Conservation (phyloP, 2,888 invertebrate species). For the Ornithoptera priamus region DNA sequence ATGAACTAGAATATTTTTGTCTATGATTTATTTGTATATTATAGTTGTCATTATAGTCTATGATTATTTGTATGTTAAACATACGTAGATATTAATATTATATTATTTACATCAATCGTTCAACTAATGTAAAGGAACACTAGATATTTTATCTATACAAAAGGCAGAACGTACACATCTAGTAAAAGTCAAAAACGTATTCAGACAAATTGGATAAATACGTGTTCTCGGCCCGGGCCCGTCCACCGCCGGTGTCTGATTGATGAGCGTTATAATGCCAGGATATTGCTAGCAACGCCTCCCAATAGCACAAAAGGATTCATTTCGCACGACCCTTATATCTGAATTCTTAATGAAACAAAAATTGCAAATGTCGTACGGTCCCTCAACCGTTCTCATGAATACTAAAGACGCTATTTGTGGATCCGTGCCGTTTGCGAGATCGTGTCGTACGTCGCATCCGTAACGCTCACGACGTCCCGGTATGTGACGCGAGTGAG, state of each 20-base stretch:
- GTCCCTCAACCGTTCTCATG: slow-evolving; percentile 70
- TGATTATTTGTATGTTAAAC: too few relatives aligned
- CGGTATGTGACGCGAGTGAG: slow-evolving; percentile 60
- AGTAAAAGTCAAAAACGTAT: slow-evolving; percentile 40
- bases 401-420: slow-evolving; percentile 77
- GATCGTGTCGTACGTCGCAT: slow-evolving; percentile 61
- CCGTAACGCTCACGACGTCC: slow-evolving; percentile 60
- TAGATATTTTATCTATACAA: slow-evolving; percentile 24
- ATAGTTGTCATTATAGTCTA: too few relatives aligned
- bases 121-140: slow-evolving; percentile 6
- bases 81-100: not conserved
- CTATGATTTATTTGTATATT: too few relatives aligned
- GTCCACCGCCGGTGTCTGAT: slow-evolving; percentile 42
- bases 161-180: slow-evolving; percentile 31
- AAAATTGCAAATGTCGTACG: slow-evolving; percentile 76
- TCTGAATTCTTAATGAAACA: slow-evolving; percentile 78
- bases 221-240: slow-evolving; percentile 40
- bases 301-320: slow-evolving; percentile 49
- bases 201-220: slow-evolving; percentile 51
- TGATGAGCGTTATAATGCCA: slow-evolving; percentile 48
- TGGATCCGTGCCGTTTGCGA: slow-evolving; percentile 64
- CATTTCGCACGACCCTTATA: slow-evolving; percentile 67
- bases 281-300: slow-evolving; percentile 37
- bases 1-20: too few relatives aligned
- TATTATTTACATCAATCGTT: not conserved